Evolutionary conservation across 2,888 invertebrate genomes (phyloP), one percentile per base, ranked within the genome.

Genomic region (Platycnemis pennipes): DNA sequence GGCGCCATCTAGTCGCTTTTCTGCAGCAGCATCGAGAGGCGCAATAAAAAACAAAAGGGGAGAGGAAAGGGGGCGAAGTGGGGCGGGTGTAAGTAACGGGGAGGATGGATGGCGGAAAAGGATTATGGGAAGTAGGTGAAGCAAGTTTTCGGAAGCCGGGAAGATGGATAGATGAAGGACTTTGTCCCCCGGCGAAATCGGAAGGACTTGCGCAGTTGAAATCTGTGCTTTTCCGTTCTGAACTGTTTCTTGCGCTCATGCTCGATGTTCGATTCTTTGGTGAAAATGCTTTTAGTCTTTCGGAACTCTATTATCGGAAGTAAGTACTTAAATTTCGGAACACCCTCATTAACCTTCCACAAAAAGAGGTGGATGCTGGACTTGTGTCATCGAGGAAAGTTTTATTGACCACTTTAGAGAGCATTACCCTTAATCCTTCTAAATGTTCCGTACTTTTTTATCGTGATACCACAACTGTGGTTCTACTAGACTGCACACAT

Each of bases 1-100:
- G 91, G 91, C 91, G 91, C 91, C 91, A 63, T 63, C 63, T 22
- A 45, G 91, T 69, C 91, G 91, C 56, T 69, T 77, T 63, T 56
- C 91, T 91, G 91, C 91, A 69, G 91, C 91, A 69, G 63, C 91
- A 69, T 63, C 63, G 88, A 22, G 45, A 44, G 88, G 5, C 49
- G 88, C 46, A 91, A 91, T 91, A 63, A 91, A 69, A 91, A 91
- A 91, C 16, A 88, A 49, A 53, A 8, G 31, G 26, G 5, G 49
- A 0, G 19, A 16, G 5, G 49, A 49, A 49, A 49, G 5, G 8
- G 49, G 49, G 26, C n/a, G 31, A 13, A n/a, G 88, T 13, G 22
- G 49, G 49, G 46, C 37, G 37, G 37, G 53, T 3, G 88, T 13
- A 16, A 63, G 63, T 63, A 63, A 26, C 63, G 22, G 63, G n/a